Evolutionary conservation across 2,888 invertebrate species (phyloP), one percentile per base, ranked within the genome.

Genomic region (Neoitamus cyanurus): DNA sequence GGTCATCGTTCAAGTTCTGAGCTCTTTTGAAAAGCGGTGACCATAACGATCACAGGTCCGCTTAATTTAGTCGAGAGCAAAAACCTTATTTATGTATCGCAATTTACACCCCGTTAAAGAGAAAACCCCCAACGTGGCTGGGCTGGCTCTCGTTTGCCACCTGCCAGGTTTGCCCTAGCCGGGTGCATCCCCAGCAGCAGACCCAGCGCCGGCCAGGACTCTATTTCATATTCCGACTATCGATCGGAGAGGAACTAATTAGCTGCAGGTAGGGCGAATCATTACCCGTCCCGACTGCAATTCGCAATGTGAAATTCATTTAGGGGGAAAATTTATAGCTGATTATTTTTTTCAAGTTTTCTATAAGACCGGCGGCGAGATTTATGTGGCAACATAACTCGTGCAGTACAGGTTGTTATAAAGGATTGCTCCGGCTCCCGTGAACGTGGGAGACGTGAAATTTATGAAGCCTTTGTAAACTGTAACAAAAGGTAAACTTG

Each of bases 331-430:
- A 85, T 85, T 83, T 85, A 85, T 84, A 84, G 78, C 46, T 77
- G 80, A 70, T 83, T 83, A 83, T 83, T 83, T 85, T 85, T 84
- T 85, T 83, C 75, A 85, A 85, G 68, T 85, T 85, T 85, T 85
- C 85, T 84, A 78, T 84, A 84, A 85, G 84, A 85, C 85, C 83
- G 83, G 69, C 36, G 30, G 36, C 15, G 68, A 85, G 85, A 85
- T 85, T 85, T 85, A 85, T 85, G 85, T 85, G 84, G 82, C 83
- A 77, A 77, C 85, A 85, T 85, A 84, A 85, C 83, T 85, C 83
- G 84, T 84, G 36, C 58, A 75, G 84, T 77, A 83, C 85, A 85
- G 85, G 84, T 85, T 85, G 69, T 48, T 77, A 80, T 84, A 84
- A 83, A 77, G 84, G 84, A 85, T 85, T 73, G 84, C 82, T 85